These are phyloP conservation scores for Platycheirus rosarum DNA, from an alignment of 2,888 invertebrate genomes.

Conservation along the genomic window DNA sequence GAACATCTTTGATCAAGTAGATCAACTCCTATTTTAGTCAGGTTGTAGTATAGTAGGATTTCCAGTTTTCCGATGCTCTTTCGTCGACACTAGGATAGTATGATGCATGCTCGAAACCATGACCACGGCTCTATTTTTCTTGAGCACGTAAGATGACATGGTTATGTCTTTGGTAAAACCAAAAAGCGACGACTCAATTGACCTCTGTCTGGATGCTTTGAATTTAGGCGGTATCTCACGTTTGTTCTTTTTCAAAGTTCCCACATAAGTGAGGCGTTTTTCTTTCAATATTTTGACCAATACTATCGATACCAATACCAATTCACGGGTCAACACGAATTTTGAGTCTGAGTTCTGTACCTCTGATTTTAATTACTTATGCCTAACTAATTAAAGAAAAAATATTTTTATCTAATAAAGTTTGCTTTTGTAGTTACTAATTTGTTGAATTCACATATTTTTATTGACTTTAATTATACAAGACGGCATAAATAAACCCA, in stretches of 20 bases:
- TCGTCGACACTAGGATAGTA: constrained; percentile 1
- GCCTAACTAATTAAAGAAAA: too few species aligned
- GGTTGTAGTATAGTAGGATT: neutral
- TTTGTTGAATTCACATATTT: too few species aligned
- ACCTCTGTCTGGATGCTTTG: neutral
- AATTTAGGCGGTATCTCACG: neutral
- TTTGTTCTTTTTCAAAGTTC: neutral
- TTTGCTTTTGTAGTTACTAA: too few species aligned
- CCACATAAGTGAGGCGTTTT: neutral
- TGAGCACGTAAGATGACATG: neutral
- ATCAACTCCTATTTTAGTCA: neutral
- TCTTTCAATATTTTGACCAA: too few species aligned
- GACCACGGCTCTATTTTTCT: neutral
- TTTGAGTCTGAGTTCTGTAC: too few species aligned
- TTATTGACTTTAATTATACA: too few species aligned
- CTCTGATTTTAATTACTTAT: too few species aligned
- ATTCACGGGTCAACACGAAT: too few species aligned
- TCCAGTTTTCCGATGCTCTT: neutral
- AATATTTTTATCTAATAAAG: too few species aligned
- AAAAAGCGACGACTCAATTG: neutral
- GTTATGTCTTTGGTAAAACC: neutral
- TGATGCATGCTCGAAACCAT: neutral
- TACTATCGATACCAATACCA: too few species aligned
- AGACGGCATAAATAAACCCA: too few species aligned
- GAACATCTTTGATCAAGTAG: neutral